These are phyloP conservation scores for Apaloderma vittatum DNA, from an alignment of 2,113 vertebrate genomes.

Conservation along the genomic window DNA sequence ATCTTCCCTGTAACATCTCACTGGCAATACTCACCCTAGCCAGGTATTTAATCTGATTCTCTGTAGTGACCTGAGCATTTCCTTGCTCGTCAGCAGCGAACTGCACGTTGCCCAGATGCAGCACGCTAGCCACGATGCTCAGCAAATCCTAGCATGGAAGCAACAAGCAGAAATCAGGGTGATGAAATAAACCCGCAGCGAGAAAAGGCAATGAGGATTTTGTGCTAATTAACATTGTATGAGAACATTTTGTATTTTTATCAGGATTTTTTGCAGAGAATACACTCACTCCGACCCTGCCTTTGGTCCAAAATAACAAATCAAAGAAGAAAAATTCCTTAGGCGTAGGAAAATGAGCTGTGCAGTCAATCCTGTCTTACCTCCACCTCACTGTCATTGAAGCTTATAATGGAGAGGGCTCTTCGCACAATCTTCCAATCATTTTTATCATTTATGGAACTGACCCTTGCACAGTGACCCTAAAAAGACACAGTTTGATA, in stretches of 20 bases:
- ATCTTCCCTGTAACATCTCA: accelerated
- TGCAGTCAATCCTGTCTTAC: constrained; percentile 74
- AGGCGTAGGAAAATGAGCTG: not conserved
- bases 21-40: constrained; percentile 84
- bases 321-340: not conserved
- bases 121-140: constrained; percentile 93
- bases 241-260: not conserved
- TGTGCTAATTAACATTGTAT: not conserved
- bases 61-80: constrained; percentile 88
- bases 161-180: not conserved
- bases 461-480: constrained; percentile 98
- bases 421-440: constrained; percentile 94
- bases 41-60: constrained; percentile 96
- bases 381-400: constrained; percentile 92
- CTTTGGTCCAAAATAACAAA: not conserved
- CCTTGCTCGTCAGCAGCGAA: constrained; percentile 91
- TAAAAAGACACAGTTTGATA: constrained; percentile 43
- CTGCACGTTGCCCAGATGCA: constrained; percentile 95
- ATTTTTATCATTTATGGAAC: constrained; percentile 96
- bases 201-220: not conserved
- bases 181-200: not conserved
- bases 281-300: not conserved
- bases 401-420: constrained; percentile 91
- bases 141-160: constrained; percentile 86
- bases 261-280: not conserved